phyloP scores from a whole-genome alignment of 2,113 vertebrate genomes.

The Salvelinus fontinalis region DNA sequence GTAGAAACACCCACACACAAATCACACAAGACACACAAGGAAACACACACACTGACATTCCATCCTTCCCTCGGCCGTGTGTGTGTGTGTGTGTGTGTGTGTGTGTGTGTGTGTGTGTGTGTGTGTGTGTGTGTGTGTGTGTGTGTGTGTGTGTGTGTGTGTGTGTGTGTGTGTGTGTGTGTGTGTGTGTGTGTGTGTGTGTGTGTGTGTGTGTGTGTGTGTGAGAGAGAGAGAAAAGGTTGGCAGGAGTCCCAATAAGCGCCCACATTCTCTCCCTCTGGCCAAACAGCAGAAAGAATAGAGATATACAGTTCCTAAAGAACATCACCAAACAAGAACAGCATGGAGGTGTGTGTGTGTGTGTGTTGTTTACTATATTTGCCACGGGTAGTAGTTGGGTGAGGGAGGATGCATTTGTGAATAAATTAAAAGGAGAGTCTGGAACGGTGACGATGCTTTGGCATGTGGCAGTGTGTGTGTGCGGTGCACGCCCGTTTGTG shows the following conservation, averaged over 20 bases:
- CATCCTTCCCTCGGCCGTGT: background rate
- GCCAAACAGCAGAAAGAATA: background rate
- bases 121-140: background rate
- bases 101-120: background rate
- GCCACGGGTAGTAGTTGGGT: no score
- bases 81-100: slow-evolving; percentile 2
- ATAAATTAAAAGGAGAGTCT: no score
- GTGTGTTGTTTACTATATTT: background rate
- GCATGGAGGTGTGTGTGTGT: background rate
- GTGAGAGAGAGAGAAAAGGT: no score
- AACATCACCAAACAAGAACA: background rate
- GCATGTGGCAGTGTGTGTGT: no score
- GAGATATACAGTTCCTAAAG: background rate
- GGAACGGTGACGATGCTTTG: no score
- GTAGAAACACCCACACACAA: slow-evolving; percentile 2
- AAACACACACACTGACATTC: background rate
- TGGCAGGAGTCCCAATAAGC: background rate
- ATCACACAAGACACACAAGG: background rate
- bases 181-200: no score
- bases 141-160: slow-evolving; percentile 5
- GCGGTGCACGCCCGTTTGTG: no score
- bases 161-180: background rate
- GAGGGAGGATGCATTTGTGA: no score
- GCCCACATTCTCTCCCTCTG: background rate
- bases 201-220: no score